phyloP scores from a whole-genome alignment of 2,888 invertebrate species.

The Monoplex corrugatus region DNA sequence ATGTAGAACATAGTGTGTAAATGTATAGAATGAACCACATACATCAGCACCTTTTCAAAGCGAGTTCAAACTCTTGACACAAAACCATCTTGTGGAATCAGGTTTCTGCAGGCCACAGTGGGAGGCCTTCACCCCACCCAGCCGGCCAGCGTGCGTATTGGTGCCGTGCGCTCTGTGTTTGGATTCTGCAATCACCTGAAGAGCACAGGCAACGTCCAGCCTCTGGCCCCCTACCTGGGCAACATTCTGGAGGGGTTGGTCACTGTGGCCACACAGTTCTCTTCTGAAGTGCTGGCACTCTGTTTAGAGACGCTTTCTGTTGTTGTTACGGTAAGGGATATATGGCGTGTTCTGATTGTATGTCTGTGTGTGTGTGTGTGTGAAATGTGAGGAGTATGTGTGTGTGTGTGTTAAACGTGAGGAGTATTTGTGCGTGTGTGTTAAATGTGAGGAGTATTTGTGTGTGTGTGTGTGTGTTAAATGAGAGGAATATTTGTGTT shows the following conservation, averaged over 20 bases:
- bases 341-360: no score
- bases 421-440: no score
- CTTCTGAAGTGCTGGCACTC: slow-evolving; percentile 83
- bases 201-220: slow-evolving; percentile 81
- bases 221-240: slow-evolving; percentile 82
- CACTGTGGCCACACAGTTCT: slow-evolving; percentile 83
- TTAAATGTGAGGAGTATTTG: no score
- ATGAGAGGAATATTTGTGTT: no score
- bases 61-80: neutral
- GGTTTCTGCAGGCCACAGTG: slow-evolving; percentile 84
- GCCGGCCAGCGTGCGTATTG: slow-evolving; percentile 84
- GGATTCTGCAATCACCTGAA: slow-evolving; percentile 85
- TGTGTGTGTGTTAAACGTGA: no score
- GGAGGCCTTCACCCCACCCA: slow-evolving; percentile 84
- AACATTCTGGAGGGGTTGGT: slow-evolving; percentile 84
- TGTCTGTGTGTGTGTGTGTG: no score
- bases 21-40: no score
- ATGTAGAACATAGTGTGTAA: no score
- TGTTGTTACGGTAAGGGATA: slow-evolving; percentile 83
- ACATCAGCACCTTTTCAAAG: no score
- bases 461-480: no score
- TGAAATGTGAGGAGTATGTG: no score
- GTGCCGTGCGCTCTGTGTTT: slow-evolving; percentile 83
- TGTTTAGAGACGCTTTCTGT: slow-evolving; percentile 84
- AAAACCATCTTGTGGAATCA: no score